phyloP scores from a whole-genome alignment of 2,888 invertebrate species.

The Mantis religiosa region DNA sequence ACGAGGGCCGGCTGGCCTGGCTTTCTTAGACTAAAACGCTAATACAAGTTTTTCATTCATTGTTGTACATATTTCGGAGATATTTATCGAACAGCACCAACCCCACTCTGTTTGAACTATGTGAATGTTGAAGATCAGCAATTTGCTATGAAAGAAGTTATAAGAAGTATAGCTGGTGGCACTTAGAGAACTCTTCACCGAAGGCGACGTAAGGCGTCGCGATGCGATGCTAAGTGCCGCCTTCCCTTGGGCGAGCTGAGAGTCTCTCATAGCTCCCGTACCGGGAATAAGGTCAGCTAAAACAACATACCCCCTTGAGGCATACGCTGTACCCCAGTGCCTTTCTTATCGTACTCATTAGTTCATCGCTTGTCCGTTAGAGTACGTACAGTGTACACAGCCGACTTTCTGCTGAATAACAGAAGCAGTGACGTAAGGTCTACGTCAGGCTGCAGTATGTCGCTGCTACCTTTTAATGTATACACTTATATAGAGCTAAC shows the following conservation, averaged over 20 bases:
- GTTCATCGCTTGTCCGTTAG: neutral
- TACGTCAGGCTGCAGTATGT: too few species aligned
- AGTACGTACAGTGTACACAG: neutral
- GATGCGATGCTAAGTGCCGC: neutral
- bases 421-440: neutral
- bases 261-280: neutral
- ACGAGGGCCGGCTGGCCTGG: too few species aligned
- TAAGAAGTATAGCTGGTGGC: neutral
- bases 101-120: too few species aligned
- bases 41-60: too few species aligned
- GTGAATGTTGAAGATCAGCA: too few species aligned
- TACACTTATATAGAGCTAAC: too few species aligned
- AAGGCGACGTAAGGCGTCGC: neutral
- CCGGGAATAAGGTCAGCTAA: neutral
- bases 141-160: too few species aligned
- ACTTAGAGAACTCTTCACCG: neutral
- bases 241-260: neutral
- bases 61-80: too few species aligned
- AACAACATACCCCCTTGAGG: neutral
- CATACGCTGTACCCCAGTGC: neutral
- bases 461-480: too few species aligned
- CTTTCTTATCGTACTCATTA: neutral
- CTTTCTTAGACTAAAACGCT: too few species aligned
- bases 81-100: too few species aligned
- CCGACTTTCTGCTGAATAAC: neutral